phyloP scores from a whole-genome alignment of 1,140 invertebrate species.

The Drosophila azteca region DNA sequence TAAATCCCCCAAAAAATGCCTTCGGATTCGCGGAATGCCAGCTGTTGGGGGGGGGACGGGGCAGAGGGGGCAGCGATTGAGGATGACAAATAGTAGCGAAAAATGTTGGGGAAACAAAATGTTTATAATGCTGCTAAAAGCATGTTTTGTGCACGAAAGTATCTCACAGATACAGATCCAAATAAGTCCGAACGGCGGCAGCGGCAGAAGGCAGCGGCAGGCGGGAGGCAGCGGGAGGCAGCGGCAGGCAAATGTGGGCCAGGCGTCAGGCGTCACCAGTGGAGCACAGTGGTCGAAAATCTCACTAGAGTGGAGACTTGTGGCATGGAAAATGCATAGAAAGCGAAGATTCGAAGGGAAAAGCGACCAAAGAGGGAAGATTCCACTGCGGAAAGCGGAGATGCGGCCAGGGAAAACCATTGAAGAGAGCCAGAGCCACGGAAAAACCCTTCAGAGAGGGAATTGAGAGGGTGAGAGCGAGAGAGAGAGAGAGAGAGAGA shows the following conservation, averaged over 20 bases:
- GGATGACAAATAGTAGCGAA: slow-evolving; percentile 79
- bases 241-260: slow-evolving; percentile 17
- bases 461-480: too few relatives aligned
- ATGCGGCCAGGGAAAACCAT: too few relatives aligned
- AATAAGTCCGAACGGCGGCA: too few relatives aligned
- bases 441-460: background rate
- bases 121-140: slow-evolving; percentile 82
- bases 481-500: too few relatives aligned
- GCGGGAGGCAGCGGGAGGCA: slow-evolving; percentile 57
- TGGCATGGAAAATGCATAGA: too few relatives aligned
- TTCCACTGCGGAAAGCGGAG: too few relatives aligned
- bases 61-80: too few relatives aligned
- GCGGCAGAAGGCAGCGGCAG: slow-evolving; percentile 56
- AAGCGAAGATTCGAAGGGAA: too few relatives aligned
- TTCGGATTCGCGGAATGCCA: slow-evolving; percentile 68
- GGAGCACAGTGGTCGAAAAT: too few relatives aligned
- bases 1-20: slow-evolving; percentile 44
- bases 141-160: slow-evolving; percentile 54
- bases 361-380: too few relatives aligned
- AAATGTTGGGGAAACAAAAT: slow-evolving; percentile 78
- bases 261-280: too few relatives aligned
- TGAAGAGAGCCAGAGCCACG: background rate
- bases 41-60: background rate
- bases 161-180: slow-evolving; percentile 72
- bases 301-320: too few relatives aligned